A percentile compares a stretch with the other conserved stretches of the same genome.
These are phyloP conservation scores for Nezara viridula DNA, from an alignment of 2,888 invertebrate species.

Conservation along the genomic window DNA sequence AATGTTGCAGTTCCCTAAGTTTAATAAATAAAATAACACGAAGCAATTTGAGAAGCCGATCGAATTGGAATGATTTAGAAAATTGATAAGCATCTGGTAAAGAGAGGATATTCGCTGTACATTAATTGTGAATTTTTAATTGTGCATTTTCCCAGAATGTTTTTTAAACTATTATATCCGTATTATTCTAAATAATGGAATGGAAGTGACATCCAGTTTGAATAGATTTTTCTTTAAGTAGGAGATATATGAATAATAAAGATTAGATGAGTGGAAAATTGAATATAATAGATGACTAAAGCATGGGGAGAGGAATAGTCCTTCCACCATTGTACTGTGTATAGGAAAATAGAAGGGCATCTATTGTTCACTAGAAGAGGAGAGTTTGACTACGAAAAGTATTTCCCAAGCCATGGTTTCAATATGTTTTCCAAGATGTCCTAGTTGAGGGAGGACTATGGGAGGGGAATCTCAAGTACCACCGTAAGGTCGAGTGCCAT, in stretches of 20 bases:
- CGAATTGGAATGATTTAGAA: too few relatives aligned
- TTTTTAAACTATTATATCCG: too few relatives aligned
- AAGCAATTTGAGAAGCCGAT: too few relatives aligned
- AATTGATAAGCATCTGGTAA: too few relatives aligned
- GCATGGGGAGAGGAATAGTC: neutral
- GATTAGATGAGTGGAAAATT: neutral
- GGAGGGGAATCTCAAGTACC: neutral
- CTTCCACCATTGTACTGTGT: neutral
- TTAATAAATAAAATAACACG: too few relatives aligned
- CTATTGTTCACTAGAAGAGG: neutral
- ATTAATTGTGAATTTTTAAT: too few relatives aligned
- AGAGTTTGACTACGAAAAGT: neutral
- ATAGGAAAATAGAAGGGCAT: neutral
- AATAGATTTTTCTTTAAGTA: too few relatives aligned
- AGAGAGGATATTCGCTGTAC: too few relatives aligned
- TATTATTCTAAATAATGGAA: too few relatives aligned
- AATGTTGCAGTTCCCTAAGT: too few relatives aligned
- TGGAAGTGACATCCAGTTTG: too few relatives aligned
- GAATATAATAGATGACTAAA: neutral
- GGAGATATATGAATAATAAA: neutral
- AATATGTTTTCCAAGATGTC: constrained; percentile 34
- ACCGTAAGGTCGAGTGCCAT: constrained; percentile 25
- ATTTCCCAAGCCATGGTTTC: neutral
- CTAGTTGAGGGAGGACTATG: neutral
- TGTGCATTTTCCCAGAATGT: too few relatives aligned